Conservation (phyloP, 2,888 invertebrate genomes). For the Horisme vitalbata region DNA sequence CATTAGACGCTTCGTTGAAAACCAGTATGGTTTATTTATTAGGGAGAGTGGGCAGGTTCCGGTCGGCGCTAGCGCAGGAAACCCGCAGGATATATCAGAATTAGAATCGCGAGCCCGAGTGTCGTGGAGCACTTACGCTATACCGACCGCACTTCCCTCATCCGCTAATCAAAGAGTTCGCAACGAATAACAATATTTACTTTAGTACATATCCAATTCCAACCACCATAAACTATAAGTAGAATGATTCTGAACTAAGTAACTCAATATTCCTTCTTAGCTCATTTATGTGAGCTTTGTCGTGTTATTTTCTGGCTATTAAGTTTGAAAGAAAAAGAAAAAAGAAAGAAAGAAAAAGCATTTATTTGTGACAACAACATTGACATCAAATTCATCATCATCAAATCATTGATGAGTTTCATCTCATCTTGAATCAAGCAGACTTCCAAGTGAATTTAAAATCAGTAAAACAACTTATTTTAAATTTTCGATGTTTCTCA, state of each 20-base stretch:
- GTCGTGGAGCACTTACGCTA: conserved; percentile 57
- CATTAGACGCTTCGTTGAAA: conserved; percentile 34
- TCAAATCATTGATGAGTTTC: neutral
- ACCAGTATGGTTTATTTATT: conserved; percentile 58
- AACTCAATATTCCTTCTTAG: no score
- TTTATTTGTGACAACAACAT: no score
- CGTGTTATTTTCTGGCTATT: no score
- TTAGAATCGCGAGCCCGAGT: conserved; percentile 68
- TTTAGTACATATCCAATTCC: conserved; percentile 4
- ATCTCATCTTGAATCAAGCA: conserved; percentile 25
- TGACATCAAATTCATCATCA: no score
- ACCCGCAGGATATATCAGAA: conserved; percentile 70
- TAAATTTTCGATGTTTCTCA: conserved; percentile 73
- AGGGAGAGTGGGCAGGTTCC: conserved; percentile 59
- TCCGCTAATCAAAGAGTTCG: conserved; percentile 44
- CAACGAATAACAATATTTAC: conserved; percentile 18
- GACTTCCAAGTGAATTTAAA: conserved; percentile 37
- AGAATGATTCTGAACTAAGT: no score
- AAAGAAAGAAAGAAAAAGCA: no score
- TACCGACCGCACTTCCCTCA: conserved; percentile 64
- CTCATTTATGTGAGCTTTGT: no score
- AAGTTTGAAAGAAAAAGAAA: no score
- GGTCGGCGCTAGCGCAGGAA: conserved; percentile 60
- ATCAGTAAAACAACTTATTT: conserved; percentile 51
- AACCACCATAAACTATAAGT: neutral